phyloP scores from a whole-genome alignment of 2,113 vertebrate species.

The Aviceda subcristata region DNA sequence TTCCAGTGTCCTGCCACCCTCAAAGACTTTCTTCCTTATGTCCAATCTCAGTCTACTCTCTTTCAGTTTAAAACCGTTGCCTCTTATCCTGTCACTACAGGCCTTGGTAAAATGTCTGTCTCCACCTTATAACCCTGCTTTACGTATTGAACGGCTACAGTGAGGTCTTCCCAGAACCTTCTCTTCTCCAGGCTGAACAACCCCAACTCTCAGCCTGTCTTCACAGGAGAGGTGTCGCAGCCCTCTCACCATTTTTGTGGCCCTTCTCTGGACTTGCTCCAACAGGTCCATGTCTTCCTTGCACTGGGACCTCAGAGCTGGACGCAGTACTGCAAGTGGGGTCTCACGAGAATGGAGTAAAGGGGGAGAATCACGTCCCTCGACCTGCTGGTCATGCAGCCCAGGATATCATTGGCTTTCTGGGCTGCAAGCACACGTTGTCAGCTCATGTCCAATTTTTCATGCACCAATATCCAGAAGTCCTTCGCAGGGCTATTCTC shows the following conservation, averaged over 20 bases:
- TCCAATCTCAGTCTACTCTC: background rate
- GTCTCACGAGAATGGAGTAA: background rate
- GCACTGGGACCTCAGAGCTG: background rate
- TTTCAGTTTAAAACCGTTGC: background rate
- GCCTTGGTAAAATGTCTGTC: background rate
- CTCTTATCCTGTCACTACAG: background rate
- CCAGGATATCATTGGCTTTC: background rate
- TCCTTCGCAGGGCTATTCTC: background rate
- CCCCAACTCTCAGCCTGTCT: background rate
- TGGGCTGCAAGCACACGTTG: background rate
- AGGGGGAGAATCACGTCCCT: background rate
- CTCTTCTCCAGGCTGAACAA: background rate
- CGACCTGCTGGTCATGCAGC: accelerated
- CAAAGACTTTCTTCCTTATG: background rate
- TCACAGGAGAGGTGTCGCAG: background rate
- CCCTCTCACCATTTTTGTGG: background rate
- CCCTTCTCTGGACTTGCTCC: background rate
- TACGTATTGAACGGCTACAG: background rate
- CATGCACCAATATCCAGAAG: background rate
- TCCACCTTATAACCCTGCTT: background rate
- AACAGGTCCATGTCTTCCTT: background rate
- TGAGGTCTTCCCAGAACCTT: background rate
- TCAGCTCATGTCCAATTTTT: background rate
- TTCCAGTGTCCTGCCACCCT: background rate
- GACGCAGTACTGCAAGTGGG: background rate